Evolutionary conservation across 1,140 invertebrate species (phyloP).

Genomic region (Antheraea pernyi): DNA sequence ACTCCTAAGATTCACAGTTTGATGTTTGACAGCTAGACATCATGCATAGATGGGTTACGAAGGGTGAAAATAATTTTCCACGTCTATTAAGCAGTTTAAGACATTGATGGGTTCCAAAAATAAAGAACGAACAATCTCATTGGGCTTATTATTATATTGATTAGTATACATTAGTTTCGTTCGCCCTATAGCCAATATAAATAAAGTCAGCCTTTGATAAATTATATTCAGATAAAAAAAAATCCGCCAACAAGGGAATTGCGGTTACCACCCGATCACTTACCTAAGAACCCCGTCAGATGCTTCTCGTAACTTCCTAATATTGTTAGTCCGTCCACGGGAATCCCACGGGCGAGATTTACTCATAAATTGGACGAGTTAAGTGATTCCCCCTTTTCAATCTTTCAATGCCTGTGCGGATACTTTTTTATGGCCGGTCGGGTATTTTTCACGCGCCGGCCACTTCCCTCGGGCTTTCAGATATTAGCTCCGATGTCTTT

Average conservation of each 20-base stretch:
- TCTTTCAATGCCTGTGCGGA: constrained; percentile 37
- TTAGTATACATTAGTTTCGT: too few species aligned
- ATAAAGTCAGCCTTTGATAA: too few species aligned
- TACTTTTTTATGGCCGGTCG: constrained; percentile 33
- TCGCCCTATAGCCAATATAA: too few species aligned
- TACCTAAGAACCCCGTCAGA: constrained; percentile 6
- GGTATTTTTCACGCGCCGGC: constrained; percentile 5
- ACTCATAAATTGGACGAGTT: constrained; percentile 35
- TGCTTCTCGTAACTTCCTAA: constrained; percentile 34
- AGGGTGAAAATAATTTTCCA: too few species aligned
- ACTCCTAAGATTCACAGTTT: too few species aligned
- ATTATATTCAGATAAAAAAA: background rate
- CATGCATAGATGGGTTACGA: too few species aligned
- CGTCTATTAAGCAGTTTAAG: too few species aligned
- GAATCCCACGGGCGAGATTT: constrained; percentile 35
- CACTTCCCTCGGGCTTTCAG: background rate
- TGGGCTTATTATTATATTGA: too few species aligned
- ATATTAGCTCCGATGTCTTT: background rate
- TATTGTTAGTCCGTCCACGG: constrained; percentile 39
- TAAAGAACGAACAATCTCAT: too few species aligned
- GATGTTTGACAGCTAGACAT: too few species aligned
- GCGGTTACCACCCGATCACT: constrained; percentile 26
- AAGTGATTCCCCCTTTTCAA: constrained; percentile 41
- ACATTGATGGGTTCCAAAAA: too few species aligned
- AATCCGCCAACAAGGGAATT: background rate